These are phyloP conservation scores for Helicorthomorpha holstii DNA, from an alignment of 1,140 invertebrate species.

Conservation along the genomic window DNA sequence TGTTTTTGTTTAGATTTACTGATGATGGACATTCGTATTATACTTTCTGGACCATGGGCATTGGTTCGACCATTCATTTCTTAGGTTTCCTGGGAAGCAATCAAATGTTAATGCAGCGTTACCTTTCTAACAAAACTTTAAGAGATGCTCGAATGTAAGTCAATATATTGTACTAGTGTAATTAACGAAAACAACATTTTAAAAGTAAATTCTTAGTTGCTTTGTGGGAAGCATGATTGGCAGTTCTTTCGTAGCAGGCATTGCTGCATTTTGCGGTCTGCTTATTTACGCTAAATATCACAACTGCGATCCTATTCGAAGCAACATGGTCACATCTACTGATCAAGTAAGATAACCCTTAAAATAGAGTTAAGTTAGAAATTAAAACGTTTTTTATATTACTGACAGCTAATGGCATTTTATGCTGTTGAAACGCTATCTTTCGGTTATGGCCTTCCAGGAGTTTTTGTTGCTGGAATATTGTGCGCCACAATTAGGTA, in stretches of 20 bases:
- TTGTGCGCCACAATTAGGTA: neutral
- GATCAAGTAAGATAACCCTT: neutral
- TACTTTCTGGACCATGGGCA: neutral
- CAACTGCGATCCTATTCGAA: neutral
- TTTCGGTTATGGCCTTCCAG: neutral
- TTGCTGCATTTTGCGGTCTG: neutral
- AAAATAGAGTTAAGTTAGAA: neutral
- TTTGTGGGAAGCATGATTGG: neutral
- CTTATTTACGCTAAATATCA: neutral
- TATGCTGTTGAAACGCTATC: neutral
- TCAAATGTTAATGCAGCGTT: neutral
- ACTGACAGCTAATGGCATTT: neutral
- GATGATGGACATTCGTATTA: neutral
- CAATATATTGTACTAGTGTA: neutral
- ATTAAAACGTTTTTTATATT: neutral
- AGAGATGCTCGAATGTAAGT: neutral
- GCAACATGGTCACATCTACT: neutral
- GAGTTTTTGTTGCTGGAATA: neutral
- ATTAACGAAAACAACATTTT: neutral
- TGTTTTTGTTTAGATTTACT: neutral
- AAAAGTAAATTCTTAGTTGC: neutral
- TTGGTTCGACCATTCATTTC: neutral
- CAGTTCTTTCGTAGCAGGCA: neutral
- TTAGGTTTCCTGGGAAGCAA: neutral
- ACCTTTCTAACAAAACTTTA: neutral